Evolutionary conservation across 1,140 invertebrate species (phyloP), one percentile per base, ranked within the genome.

Genomic region (Pteromalus puparum): DNA sequence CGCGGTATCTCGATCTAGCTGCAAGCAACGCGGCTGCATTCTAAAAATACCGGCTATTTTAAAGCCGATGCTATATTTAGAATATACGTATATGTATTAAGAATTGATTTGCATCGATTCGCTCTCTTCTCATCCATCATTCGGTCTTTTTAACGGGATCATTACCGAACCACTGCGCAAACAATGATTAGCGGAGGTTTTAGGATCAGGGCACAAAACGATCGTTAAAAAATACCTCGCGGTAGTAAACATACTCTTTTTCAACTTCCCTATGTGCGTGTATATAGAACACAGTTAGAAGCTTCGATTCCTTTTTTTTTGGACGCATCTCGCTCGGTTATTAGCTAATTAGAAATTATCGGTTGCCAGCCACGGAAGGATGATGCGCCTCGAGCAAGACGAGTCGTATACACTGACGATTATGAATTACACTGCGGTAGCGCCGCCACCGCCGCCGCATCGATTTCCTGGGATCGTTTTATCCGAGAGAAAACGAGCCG

Each of bases 281-380:
- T 30, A 9, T 30, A 30, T 10, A 70, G 26, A 70, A 18, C 68
- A 70, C 24, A 70, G 68, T 30, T 70, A 26, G 3, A 10, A 30
- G 3, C 67, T 67, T 0, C 42, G 46, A 18, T 48, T 48, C 15
- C 10, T 48, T 48, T 48, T 48, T 61, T 61, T 18, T 61, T 7
- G 15, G 28, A 28, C 21, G 38, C 73, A 24, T 42, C 73, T 30
- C 73, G 28, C 81, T 84, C 73, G 79, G 72, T 85, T 87, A 85
- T 86, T 86, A 86, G 81, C 84, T 84, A 86, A 87, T 86, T 87
- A 87, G 81, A 86, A 87, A 86, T 87, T 87, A 86, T 81, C 75
- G 81, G 76, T 83, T 85, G 26, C 28, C 28, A 72, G 68, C 81
- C 82, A 38, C 81, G 68, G 82, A 83, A 85, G 73, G 18, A 74